Conservation (phyloP, 2,797 vertebrate species). For the Melanotaenia pygmaea region DNA sequence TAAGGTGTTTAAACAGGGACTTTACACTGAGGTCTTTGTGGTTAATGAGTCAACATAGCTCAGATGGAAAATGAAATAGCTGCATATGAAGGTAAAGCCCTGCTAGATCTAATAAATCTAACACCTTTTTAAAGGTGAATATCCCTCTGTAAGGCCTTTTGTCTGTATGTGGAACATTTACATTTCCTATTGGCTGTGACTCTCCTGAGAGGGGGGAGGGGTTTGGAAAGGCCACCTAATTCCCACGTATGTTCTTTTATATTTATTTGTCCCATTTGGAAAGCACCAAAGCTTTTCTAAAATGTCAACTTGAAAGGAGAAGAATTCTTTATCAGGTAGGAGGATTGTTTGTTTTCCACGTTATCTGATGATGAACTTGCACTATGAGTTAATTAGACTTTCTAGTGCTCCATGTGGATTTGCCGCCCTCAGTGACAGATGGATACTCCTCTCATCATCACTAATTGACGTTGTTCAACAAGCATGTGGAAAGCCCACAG, state of each 20-base stretch:
- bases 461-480: slow-evolving; percentile 34
- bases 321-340: not conserved
- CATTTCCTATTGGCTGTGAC: slow-evolving; percentile 65
- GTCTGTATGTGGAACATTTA: slow-evolving; percentile 63
- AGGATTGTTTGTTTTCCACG: slow-evolving; percentile 14
- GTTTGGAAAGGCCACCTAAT: slow-evolving; percentile 33
- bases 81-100: slow-evolving; percentile 75
- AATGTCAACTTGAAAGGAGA: slow-evolving; percentile 19
- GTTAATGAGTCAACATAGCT: slow-evolving; percentile 69
- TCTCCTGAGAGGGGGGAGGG: slow-evolving; percentile 26
- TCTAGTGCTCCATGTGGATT: slow-evolving; percentile 18
- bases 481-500: slow-evolving; percentile 13
- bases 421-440: slow-evolving; percentile 24
- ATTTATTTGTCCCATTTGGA: slow-evolving; percentile 64
- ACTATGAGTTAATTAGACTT: slow-evolving; percentile 18
- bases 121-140: slow-evolving; percentile 75
- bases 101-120: slow-evolving; percentile 76
- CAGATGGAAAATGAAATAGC: slow-evolving; percentile 70
- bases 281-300: slow-evolving; percentile 31
- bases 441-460: slow-evolving; percentile 20
- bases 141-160: slow-evolving; percentile 59
- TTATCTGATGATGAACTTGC: slow-evolving; percentile 16
- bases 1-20: slow-evolving; percentile 74
- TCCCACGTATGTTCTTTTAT: slow-evolving; percentile 57
- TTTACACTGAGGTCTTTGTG: slow-evolving; percentile 78